Percentiles rank a stretch among this genome's conserved stretches.
phyloP scores from a whole-genome alignment of 2,113 vertebrate genomes.

The Gorsachius goisagi region DNA sequence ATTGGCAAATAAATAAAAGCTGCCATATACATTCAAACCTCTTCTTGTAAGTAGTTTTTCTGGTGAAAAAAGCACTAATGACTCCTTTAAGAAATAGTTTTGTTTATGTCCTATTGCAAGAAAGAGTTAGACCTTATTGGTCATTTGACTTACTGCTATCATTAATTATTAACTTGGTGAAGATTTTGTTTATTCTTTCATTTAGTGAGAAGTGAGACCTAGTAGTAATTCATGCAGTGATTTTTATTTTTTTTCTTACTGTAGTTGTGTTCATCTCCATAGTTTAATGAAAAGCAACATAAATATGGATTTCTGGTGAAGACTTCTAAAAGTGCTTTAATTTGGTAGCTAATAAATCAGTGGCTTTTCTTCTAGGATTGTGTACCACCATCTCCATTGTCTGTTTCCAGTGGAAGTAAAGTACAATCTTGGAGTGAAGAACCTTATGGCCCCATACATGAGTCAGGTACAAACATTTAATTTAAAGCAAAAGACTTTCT shows the following conservation, averaged over 20 bases:
- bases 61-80: not conserved
- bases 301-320: not conserved
- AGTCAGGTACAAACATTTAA: constrained; percentile 62
- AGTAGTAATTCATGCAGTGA: not conserved
- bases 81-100: not conserved
- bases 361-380: constrained; percentile 57
- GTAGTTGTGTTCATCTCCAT: not conserved
- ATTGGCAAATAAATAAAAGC: not conserved
- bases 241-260: not conserved
- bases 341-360: not conserved
- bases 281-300: not conserved
- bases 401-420: constrained; percentile 39
- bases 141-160: not conserved
- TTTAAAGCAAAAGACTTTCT: not conserved
- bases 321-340: not conserved
- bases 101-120: not conserved
- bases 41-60: not conserved
- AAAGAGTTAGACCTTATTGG: not conserved
- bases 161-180: not conserved
- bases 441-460: not conserved
- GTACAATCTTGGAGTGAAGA: not conserved
- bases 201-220: not conserved
- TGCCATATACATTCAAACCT: not conserved
- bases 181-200: not conserved
- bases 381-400: not conserved